These are phyloP conservation scores for Hyposoter didymator DNA, from an alignment of 2,888 invertebrate species.

Conservation along the genomic window DNA sequence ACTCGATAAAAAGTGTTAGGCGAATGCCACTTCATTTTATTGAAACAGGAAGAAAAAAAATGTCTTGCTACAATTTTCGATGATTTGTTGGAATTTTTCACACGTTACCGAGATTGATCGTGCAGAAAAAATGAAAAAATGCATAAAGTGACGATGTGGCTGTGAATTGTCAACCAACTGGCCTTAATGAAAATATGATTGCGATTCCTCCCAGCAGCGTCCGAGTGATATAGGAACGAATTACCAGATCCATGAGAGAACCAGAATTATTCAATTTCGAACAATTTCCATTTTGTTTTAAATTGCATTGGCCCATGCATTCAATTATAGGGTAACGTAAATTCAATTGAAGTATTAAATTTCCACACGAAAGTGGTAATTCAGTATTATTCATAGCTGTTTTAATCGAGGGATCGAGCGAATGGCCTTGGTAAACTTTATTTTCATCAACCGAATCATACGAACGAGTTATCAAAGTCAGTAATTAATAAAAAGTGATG, in stretches of 20 bases:
- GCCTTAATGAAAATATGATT: background rate
- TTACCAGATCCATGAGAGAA: background rate
- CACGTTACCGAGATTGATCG: background rate
- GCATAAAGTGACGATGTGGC: background rate
- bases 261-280: background rate
- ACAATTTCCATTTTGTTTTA: background rate
- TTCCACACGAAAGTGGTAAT: background rate
- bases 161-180: background rate
- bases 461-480: background rate
- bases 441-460: background rate
- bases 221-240: background rate
- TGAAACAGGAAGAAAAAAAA: background rate
- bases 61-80: background rate
- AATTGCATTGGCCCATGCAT: background rate
- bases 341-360: background rate
- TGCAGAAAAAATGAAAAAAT: background rate
- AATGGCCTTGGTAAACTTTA: background rate
- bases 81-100: background rate
- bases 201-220: background rate
- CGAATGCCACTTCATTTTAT: background rate
- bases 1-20: background rate
- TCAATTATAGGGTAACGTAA: background rate
- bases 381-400: background rate
- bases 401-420: background rate
- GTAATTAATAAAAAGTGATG: conserved; percentile 7